These are phyloP conservation scores for Drosophila miranda DNA, from an alignment of 1,140 invertebrate species.

Conservation along the genomic window DNA sequence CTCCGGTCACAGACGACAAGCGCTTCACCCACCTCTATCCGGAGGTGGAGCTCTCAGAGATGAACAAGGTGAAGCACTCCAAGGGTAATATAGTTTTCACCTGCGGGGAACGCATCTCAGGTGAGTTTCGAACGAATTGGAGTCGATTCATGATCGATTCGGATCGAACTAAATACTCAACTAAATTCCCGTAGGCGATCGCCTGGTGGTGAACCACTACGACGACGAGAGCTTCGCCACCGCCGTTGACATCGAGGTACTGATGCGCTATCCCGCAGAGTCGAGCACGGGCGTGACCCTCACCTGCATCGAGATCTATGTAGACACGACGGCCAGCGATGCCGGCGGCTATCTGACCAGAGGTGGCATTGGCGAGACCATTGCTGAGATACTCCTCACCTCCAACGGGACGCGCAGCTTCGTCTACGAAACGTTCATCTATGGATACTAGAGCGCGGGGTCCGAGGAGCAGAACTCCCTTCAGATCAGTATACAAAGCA, in stretches of 20 bases:
- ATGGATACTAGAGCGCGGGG: constrained; percentile 60
- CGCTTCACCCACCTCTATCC: constrained; percentile 52
- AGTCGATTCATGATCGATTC: not conserved
- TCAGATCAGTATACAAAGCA: not conserved
- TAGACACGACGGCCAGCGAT: constrained; percentile 60
- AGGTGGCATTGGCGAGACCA: constrained; percentile 60
- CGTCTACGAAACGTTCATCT: constrained; percentile 70
- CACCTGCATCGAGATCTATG: constrained; percentile 69
- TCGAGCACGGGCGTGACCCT: constrained; percentile 42
- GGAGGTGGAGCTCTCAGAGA: constrained; percentile 19
- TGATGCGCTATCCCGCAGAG: constrained; percentile 53
- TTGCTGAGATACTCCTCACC: constrained; percentile 53
- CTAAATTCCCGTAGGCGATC: constrained; percentile 51
- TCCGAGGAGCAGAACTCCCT: constrained; percentile 20
- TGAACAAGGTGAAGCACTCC: constrained; percentile 65
- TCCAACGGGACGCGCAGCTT: constrained; percentile 61
- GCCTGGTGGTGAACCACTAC: constrained; percentile 56
- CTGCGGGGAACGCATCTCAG: constrained; percentile 53
- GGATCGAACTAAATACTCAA: not conserved
- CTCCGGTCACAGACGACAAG: constrained; percentile 53
- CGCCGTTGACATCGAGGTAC: constrained; percentile 59
- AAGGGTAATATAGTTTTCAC: constrained; percentile 73
- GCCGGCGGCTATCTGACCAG: constrained; percentile 54
- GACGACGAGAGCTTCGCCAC: constrained; percentile 65
- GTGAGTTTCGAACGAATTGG: constrained; percentile 26